These are phyloP conservation scores for Platysteira castanea DNA, from an alignment of 2,113 vertebrate species.

Conservation along the genomic window DNA sequence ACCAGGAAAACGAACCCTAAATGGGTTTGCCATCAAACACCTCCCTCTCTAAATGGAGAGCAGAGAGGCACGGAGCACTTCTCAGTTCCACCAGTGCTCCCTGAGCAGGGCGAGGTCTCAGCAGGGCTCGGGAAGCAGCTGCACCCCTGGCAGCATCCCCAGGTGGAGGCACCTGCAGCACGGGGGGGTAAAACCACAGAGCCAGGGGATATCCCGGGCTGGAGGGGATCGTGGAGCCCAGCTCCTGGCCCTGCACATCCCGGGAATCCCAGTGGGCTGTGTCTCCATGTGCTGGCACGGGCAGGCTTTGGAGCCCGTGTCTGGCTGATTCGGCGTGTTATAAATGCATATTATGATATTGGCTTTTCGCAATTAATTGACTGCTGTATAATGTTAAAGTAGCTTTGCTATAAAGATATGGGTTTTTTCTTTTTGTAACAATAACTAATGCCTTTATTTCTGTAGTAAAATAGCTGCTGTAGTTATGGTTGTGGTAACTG, in stretches of 20 bases:
- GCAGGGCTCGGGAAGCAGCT: not conserved
- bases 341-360: too few relatives aligned
- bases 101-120: accelerated
- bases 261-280: not conserved
- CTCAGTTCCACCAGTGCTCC: not conserved
- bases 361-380: too few relatives aligned
- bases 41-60: not conserved
- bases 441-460: too few relatives aligned
- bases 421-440: too few relatives aligned
- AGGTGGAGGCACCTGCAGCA: not conserved
- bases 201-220: not conserved
- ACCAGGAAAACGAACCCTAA: not conserved
- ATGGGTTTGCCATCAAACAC: not conserved
- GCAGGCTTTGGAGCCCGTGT: not conserved
- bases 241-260: not conserved
- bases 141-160: not conserved
- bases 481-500: too few relatives aligned
- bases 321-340: too few relatives aligned
- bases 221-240: accelerated
- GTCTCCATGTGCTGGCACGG: not conserved
- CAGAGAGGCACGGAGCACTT: not conserved
- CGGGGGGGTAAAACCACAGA: not conserved
- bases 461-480: too few relatives aligned
- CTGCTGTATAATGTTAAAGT: too few relatives aligned
- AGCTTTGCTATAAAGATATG: too few relatives aligned